A percentile compares a stretch with the other conserved stretches of the same genome.
These are phyloP conservation scores for Hirtodrosophila cameraria DNA, from an alignment of 2,888 invertebrate species.

Conservation along the genomic window DNA sequence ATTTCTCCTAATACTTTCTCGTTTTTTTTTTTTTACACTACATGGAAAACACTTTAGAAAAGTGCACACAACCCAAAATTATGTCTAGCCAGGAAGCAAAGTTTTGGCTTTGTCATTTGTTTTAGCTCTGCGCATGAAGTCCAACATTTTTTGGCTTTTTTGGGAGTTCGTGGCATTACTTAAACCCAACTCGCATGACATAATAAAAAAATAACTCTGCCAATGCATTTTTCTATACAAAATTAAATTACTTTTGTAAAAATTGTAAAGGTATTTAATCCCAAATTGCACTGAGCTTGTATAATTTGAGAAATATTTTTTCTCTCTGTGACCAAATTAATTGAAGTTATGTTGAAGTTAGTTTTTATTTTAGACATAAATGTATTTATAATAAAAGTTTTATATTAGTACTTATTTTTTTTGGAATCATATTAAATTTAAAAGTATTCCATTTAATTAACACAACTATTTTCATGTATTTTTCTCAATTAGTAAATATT, in stretches of 20 bases:
- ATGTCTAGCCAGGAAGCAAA: constrained; percentile 78
- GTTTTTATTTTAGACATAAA: too few species aligned
- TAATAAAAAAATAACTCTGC: too few species aligned
- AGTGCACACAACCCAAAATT: constrained; percentile 65
- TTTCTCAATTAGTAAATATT: too few species aligned
- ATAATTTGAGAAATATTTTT: too few species aligned
- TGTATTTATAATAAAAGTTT: too few species aligned
- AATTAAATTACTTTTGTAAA: constrained; percentile 5
- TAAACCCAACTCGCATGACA: constrained; percentile 23
- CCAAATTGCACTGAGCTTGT: too few species aligned
- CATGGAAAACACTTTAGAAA: constrained; percentile 36
- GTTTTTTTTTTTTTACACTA: constrained; percentile 24
- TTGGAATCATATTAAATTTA: too few species aligned
- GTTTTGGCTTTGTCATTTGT: constrained; percentile 70
- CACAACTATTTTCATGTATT: too few species aligned
- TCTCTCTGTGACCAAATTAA: too few species aligned
- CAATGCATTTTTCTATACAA: constrained; percentile 24
- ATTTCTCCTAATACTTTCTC: constrained; percentile 39
- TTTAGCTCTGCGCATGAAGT: constrained; percentile 37
- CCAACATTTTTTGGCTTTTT: constrained; percentile 14
- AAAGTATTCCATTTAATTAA: too few species aligned
- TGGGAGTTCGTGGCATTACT: constrained; percentile 19
- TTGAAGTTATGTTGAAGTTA: too few species aligned
- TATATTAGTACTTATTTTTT: too few species aligned
- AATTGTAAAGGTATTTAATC: neutral